phyloP scores from a whole-genome alignment of 2,888 invertebrate genomes.

The Brachypalpus laphriformis region DNA sequence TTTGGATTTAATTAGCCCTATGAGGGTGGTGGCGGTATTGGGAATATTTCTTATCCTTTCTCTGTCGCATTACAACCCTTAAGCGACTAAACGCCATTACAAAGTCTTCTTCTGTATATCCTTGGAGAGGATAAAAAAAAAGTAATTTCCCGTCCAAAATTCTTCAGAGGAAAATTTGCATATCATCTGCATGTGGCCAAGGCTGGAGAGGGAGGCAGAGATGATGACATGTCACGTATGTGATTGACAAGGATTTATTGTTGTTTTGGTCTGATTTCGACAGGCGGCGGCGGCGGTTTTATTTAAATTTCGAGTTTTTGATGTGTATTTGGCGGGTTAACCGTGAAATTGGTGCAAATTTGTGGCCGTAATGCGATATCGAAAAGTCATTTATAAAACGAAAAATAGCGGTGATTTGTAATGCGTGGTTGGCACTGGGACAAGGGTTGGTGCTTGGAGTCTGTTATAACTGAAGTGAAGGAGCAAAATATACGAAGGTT shows the following conservation, averaged over 20 bases:
- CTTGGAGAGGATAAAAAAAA: neutral
- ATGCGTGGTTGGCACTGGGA: slow-evolving; percentile 20
- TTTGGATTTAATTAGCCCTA: slow-evolving; percentile 60
- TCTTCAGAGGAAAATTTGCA: slow-evolving; percentile 35
- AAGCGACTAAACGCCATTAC: slow-evolving; percentile 7
- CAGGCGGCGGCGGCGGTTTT: slow-evolving; percentile 14
- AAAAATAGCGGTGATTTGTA: neutral
- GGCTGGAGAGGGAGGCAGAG: neutral
- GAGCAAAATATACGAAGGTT: too few relatives aligned
- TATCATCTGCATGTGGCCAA: slow-evolving; percentile 30
- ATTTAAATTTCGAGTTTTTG: slow-evolving; percentile 9
- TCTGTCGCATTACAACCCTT: slow-evolving; percentile 23
- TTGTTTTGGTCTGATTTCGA: slow-evolving; percentile 57
- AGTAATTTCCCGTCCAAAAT: slow-evolving; percentile 13
- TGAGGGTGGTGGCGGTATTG: neutral
- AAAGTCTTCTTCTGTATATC: neutral
- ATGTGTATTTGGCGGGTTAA: slow-evolving; percentile 3
- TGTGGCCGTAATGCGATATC: neutral
- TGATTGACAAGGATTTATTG: slow-evolving; percentile 80
- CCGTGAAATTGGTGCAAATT: slow-evolving; percentile 40
- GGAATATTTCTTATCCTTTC: neutral
- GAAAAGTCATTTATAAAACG: slow-evolving; percentile 30
- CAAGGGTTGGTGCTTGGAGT: neutral
- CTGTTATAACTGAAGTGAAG: too few relatives aligned
- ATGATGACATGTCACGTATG: slow-evolving; percentile 76